Base-by-base conservation (phyloP, 2,888 invertebrate genomes). In the Leptopilina syphax region DNA sequence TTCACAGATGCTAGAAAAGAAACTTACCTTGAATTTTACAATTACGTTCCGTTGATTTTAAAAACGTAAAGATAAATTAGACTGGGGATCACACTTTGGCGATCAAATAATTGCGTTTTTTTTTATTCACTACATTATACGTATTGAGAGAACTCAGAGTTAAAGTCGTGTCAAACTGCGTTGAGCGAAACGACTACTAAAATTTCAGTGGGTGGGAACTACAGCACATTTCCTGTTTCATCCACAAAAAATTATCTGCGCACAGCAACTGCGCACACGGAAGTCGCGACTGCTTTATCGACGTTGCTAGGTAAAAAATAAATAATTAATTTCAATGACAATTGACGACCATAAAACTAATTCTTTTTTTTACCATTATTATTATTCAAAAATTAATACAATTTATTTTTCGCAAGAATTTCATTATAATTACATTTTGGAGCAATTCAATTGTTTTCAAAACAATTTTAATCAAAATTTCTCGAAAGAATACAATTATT, bases 31-130 rank as follows among this genome's bases (percentile, higher is more conserved):
- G 12, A 13, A 10, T 50, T 27, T 18, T 44, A 79, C 12, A 73
- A 80, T 82, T 83, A 86, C 67, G 83, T 83, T 83, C 85, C 81
- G 82, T 70, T 54, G 85, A 81, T 83, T 47, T 84, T 77, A 84
- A 82, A 80, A 83, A 86, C 65, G 83, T 67, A 80, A 76, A 80
- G 81, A 83, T 81, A 77, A 78, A 81, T 77, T 80, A 80, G 79
- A 81, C 24, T 85, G 82, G 85, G 85, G 65, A 67, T 82, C 86
- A 86, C 86, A 77, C 67, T 50, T 83, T 77, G 79, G 66, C 60
- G 81, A 80, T 60, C 65, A 82, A 85, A 85, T 84, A 83, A 83
- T 81, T 82, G 83, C 82, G 77, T 60, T 50, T 50, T 78, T 60
- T 50, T 77, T 60, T n/a, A 18, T 65, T 47, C 79, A 77, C 65